A percentile compares a stretch with the other conserved stretches of the same genome.
These are phyloP conservation scores for Phylloscopus trochiloides DNA, from an alignment of 2,113 vertebrate species.

Conservation along the genomic window DNA sequence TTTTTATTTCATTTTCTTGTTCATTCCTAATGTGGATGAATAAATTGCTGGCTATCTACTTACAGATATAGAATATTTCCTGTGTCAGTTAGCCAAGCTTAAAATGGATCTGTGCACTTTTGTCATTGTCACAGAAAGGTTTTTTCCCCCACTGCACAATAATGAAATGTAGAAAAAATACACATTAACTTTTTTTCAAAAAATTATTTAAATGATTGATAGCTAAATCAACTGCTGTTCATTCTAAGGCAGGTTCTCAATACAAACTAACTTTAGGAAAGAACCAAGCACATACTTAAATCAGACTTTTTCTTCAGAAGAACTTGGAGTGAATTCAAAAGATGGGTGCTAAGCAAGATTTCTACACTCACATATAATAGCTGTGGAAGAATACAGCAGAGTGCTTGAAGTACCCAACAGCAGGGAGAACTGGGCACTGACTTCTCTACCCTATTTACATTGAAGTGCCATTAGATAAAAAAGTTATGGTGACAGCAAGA, in stretches of 20 bases:
- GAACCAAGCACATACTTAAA: neutral
- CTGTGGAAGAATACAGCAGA: neutral
- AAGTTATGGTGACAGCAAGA: neutral
- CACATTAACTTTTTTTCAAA: neutral
- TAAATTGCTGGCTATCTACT: conserved; percentile 22
- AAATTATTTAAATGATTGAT: neutral
- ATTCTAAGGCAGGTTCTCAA: neutral
- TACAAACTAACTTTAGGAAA: neutral
- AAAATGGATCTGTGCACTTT: neutral
- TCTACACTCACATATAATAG: neutral
- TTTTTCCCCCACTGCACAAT: neutral
- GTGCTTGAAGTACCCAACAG: neutral
- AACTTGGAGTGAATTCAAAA: neutral
- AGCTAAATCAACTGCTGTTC: neutral
- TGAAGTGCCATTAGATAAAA: neutral
- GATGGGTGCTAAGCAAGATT: neutral
- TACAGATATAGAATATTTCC: neutral
- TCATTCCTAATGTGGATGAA: neutral
- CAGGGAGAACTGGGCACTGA: neutral
- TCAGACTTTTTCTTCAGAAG: neutral
- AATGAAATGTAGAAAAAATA: neutral
- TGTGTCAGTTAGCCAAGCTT: neutral
- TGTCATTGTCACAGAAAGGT: neutral
- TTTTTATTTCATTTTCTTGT: conserved; percentile 31
- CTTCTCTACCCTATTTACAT: neutral